Evolutionary conservation across 2,888 invertebrate genomes (phyloP).

Genomic region (Orchestes rusci): DNA sequence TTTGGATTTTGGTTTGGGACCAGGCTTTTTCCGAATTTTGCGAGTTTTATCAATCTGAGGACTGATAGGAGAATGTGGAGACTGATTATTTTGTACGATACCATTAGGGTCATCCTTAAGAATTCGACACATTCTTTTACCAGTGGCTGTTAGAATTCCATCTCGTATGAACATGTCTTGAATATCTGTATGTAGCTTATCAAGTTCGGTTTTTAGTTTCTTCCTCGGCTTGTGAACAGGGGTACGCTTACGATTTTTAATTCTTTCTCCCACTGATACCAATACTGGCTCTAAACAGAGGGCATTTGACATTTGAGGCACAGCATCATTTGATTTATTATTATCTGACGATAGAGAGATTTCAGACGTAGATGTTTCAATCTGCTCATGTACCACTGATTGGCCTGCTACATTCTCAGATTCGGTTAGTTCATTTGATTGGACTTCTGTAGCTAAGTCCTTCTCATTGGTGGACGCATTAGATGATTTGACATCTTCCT

Average conservation of each 20-base stretch:
- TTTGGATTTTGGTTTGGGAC: constrained; percentile 27
- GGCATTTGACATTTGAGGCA: not conserved
- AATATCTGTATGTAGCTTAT: constrained; percentile 60
- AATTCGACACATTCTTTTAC: constrained; percentile 57
- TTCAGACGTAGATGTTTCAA: too few relatives aligned
- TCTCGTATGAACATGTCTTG: constrained; percentile 63
- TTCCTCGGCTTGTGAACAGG: constrained; percentile 33
- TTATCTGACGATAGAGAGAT: too few relatives aligned
- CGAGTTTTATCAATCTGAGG: not conserved
- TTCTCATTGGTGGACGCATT: constrained; percentile 2
- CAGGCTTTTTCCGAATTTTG: constrained; percentile 26
- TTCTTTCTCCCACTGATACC: constrained; percentile 30
- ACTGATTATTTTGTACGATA: constrained; percentile 11
- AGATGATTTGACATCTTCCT: constrained; percentile 11
- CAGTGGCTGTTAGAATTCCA: constrained; percentile 56
- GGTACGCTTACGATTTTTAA: constrained; percentile 29
- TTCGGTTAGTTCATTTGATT: not conserved
- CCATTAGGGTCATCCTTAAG: constrained; percentile 37
- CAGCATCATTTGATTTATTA: too few relatives aligned
- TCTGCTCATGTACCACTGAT: too few relatives aligned
- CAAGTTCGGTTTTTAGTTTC: constrained; percentile 48
- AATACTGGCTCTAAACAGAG: constrained; percentile 27
- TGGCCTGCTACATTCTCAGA: not conserved
- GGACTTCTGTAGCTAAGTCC: constrained; percentile 28
- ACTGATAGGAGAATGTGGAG: constrained; percentile 4